Evolutionary conservation across 1,140 invertebrate genomes (phyloP), one percentile per base, ranked within the genome.

Genomic region (Euborellia annulipes): DNA sequence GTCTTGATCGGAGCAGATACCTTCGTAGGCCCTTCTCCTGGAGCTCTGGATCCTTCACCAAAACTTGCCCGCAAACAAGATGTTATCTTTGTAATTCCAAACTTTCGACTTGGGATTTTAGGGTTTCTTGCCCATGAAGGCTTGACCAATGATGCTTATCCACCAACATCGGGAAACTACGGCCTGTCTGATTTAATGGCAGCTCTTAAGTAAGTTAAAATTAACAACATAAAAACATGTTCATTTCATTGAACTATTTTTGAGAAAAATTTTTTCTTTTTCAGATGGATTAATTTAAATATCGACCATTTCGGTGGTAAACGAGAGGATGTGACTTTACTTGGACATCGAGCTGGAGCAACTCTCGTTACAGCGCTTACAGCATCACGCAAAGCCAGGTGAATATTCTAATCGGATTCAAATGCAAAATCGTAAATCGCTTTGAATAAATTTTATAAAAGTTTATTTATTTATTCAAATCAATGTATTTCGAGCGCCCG

Each of bases 251-350:
- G n/a, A n/a, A n/a, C n/a, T n/a, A n/a, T n/a, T n/a, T n/a, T n/a
- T n/a, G n/a, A n/a, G n/a, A n/a, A n/a, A n/a, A n/a, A n/a, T n/a
- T n/a, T n/a, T n/a, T n/a, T n/a, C n/a, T n/a, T n/a, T 27, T 27
- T 91, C 1, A 69, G 76, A 41, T 92, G 86, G 86, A 73, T 90
- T 0, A 69, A 85, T 36, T 64, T 76, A 37, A 87, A 86, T 54
- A 85, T 87, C 30, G 71, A 74, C 38, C 70, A 85, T 59, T 91
- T 91, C 55, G 85, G 86, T 1, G 87, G 86, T 0, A 76, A 89
- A 62, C 69, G 73, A 3, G 64, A 71, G 4, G 67, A 75, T 0
- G 79, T 90, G 0, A 88, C 83, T 0, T 53, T 90, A n/a, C 69
- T 88, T 51, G 85, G 83, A 2, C 82, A 88, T 57, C 66, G 79